Evolutionary conservation across 35 echinoderm and acorn worm species (phyloP), one percentile per base, ranked within the genome.

Genomic region (Ophioderma brevispina): DNA sequence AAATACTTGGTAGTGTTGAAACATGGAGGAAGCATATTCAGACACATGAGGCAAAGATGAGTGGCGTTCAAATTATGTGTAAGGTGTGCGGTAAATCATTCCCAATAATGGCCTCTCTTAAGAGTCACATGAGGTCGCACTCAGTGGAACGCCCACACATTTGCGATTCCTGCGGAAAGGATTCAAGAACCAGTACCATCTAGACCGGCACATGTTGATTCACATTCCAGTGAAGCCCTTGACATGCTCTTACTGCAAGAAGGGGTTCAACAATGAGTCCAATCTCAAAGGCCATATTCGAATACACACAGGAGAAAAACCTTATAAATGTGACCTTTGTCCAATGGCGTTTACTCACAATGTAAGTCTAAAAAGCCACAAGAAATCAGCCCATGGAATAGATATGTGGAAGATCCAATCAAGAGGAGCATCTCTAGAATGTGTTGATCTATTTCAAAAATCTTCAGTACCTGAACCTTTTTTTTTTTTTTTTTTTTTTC

Each of bases 251-350:
- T 42, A 70, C 23, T 90, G 89, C 31, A 38, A 39, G 23, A 64
- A 80, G 28, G 52, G 35, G 21, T 82, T 82, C 59, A 80, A 55
- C 34, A 80, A 70, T 30, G 55, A 80, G 15, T 75, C 79, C 25
- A 81, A 59, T 17, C 40, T 90, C 15, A 43, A 38, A 1, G 59
- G 55, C 21, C 89, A 90, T 76, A 55, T 75, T 23, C 46, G 89
- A 19, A 80, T 82, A 33, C 89, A 90, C n/a, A 90, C 89, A 25
- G 89, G 89, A 39, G 89, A 90, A 34, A 90, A 90, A 38, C 89
- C 89, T 31, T 90, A 90, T 59, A 90, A 90, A 77, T 90, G 89
- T 70, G 38, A 82, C 19, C 25, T 76, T 19, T 90, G 89, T 90
- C 79, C 79, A 28, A 32, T 84, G 17, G 63, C 80, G 32, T 87